Evolutionary conservation across 2,888 invertebrate genomes (phyloP).

Genomic region (Rhabditoides inermis): DNA sequence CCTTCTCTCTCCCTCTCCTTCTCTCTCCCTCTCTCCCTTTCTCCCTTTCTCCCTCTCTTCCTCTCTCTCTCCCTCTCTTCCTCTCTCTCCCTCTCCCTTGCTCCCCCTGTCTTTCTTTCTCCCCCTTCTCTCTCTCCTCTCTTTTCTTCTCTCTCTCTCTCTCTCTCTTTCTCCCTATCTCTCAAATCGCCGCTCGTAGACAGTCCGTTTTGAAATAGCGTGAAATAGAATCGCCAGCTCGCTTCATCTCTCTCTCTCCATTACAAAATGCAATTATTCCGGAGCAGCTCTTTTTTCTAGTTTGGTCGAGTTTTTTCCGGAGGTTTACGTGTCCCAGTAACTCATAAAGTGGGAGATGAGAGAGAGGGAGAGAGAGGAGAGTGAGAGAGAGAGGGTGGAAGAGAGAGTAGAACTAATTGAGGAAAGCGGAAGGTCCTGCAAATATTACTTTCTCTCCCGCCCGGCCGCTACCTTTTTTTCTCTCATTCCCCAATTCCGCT

Average conservation of each 20-base stretch:
- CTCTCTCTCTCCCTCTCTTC: background rate
- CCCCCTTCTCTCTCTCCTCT: background rate
- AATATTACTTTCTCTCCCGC: no score
- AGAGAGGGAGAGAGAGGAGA: no score
- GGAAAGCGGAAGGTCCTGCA: background rate
- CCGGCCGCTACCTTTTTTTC: background rate
- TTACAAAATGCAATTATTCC: background rate
- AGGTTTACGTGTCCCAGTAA: background rate
- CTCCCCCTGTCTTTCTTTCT: background rate
- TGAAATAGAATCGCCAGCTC: background rate
- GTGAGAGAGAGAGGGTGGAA: background rate
- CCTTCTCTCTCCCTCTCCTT: background rate
- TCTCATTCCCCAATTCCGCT: background rate
- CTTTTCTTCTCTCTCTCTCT: conserved; percentile 2
- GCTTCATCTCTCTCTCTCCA: background rate
- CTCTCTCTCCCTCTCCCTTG: conserved; percentile 6
- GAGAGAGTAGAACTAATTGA: background rate
- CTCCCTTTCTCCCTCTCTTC: no score
- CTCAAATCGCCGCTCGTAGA: no score
- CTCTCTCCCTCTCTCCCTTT: conserved; percentile 1
- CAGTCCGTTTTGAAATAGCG: background rate
- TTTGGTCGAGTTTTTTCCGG: background rate
- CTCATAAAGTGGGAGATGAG: no score
- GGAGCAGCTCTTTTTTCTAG: background rate
- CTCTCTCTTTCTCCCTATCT: background rate